Evolutionary conservation across 1,140 invertebrate genomes (phyloP).

Genomic region (Cyphomyrmex costatus): DNA sequence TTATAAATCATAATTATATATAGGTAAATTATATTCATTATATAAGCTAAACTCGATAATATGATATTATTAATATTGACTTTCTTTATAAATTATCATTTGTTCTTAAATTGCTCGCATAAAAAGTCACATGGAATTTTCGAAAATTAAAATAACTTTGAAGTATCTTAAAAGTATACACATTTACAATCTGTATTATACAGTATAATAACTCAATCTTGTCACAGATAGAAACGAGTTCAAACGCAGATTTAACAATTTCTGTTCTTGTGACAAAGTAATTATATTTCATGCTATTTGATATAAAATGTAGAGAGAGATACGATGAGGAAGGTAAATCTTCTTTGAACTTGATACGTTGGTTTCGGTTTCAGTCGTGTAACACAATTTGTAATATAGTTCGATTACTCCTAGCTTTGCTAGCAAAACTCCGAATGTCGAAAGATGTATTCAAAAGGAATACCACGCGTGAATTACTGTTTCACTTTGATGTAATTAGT

Average conservation of each 20-base stretch:
- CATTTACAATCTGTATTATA: not conserved
- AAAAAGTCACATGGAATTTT: not conserved
- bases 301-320: conserved; percentile 3
- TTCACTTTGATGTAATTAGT: not conserved
- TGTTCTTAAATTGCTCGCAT: not conserved
- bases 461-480: not conserved
- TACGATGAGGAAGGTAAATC: not conserved
- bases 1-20: no score
- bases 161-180: not conserved
- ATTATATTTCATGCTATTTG: not conserved
- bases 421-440: conserved; percentile 21
- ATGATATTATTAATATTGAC: no score
- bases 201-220: not conserved
- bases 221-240: not conserved
- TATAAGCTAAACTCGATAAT: no score
- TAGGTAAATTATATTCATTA: no score
- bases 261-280: not conserved
- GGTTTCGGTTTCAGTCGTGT: not conserved
- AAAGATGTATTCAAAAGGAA: conserved; percentile 31
- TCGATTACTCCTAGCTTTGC: conserved; percentile 6
- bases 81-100: no score
- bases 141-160: not conserved
- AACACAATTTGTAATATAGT: conserved; percentile 37
- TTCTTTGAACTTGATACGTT: not conserved
- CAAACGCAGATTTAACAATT: not conserved